phyloP scores from a whole-genome alignment of 2,888 invertebrate species.

The Eumacrocentrus americanus region DNA sequence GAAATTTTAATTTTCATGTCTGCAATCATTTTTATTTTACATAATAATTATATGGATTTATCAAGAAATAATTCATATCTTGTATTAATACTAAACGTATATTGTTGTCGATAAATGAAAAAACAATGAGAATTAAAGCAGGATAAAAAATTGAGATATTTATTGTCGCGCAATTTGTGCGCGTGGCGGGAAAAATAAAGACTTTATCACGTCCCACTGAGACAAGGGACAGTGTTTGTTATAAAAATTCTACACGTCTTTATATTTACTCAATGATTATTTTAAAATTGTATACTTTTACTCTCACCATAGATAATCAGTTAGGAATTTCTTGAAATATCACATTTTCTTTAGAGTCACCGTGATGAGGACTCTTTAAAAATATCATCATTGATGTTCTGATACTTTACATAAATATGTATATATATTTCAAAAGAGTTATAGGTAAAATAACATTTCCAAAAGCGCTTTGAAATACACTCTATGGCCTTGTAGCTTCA shows the following conservation, averaged over 20 bases:
- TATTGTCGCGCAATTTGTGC: not conserved
- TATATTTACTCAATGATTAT: conserved; percentile 4
- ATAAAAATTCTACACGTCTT: not conserved
- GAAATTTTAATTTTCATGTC: not conserved
- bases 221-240: not conserved
- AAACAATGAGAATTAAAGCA: not conserved
- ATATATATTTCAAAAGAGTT: no score
- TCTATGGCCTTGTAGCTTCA: no score
- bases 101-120: not conserved
- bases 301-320: not conserved
- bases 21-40: not conserved
- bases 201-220: conserved; percentile 2
- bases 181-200: not conserved
- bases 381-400: not conserved
- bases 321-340: not conserved
- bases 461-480: no score
- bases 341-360: not conserved
- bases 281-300: not conserved
- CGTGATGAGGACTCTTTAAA: not conserved
- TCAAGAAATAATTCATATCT: not conserved
- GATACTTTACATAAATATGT: no score
- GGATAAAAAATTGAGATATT: not conserved
- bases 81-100: not conserved
- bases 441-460: no score
- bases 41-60: not conserved